Percentiles rank a stretch among this genome's conserved stretches.
Conservation (phyloP, 1,140 invertebrate genomes). For the Amphibalanus amphitrite region DNA sequence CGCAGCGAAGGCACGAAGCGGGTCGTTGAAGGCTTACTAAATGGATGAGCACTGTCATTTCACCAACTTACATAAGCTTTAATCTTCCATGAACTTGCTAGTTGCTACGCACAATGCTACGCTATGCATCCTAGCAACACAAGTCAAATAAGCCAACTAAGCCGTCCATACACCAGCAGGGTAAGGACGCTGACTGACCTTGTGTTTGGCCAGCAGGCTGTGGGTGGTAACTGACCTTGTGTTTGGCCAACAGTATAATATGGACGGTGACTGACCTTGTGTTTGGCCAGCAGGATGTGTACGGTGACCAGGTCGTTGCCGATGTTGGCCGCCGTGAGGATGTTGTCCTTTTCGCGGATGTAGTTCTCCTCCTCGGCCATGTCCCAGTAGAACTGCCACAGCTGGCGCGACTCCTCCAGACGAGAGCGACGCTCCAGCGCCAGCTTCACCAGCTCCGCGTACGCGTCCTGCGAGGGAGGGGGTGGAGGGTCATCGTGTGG, state of each 20-base stretch:
- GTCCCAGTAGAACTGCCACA: slow-evolving; percentile 99
- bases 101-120: no score
- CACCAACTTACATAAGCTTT: no score
- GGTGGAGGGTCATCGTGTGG: no score
- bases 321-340: slow-evolving; percentile 84
- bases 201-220: slow-evolving; percentile 84
- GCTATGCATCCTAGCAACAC: no score
- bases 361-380: slow-evolving; percentile 99
- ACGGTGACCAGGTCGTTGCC: slow-evolving; percentile 94
- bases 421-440: slow-evolving; percentile 82
- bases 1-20: no score
- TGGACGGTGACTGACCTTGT: slow-evolving; percentile 41
- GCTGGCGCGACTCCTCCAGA: slow-evolving; percentile 84
- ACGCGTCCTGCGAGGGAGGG: slow-evolving; percentile 46
- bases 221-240: slow-evolving; percentile 56
- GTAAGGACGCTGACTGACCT: slow-evolving; percentile 27
- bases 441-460: slow-evolving; percentile 81
- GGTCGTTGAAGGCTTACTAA: no score
- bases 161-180: no score
- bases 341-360: slow-evolving; percentile 99
- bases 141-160: no score
- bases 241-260: no score
- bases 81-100: no score
- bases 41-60: no score
- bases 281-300: slow-evolving; percentile 79